Conservation (phyloP, 2,888 invertebrate genomes). For the Plusia festucae region DNA sequence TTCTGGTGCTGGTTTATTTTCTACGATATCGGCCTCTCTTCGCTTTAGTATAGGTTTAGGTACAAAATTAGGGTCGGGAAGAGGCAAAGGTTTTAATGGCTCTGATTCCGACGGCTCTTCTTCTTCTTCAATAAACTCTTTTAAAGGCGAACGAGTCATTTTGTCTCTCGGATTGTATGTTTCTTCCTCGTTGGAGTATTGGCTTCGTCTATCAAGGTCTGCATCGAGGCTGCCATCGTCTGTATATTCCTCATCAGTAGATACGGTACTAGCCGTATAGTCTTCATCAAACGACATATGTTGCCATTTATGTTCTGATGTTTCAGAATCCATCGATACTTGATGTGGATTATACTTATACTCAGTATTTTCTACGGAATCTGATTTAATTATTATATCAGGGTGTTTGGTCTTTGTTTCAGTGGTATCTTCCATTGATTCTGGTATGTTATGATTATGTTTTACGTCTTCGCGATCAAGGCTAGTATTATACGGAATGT, state of each 20-base stretch:
- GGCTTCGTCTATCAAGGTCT: slow-evolving; percentile 72
- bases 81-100: slow-evolving; percentile 89
- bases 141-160: slow-evolving; percentile 69
- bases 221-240: slow-evolving; percentile 81
- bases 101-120: slow-evolving; percentile 89
- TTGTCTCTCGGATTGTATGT: slow-evolving; percentile 92
- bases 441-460: slow-evolving; percentile 53
- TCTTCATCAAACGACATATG: slow-evolving; percentile 89
- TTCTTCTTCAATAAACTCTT: slow-evolving; percentile 73
- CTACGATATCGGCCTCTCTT: slow-evolving; percentile 73
- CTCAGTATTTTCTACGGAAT: slow-evolving; percentile 74
- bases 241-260: slow-evolving; percentile 84
- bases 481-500: slow-evolving; percentile 79
- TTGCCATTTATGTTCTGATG: slow-evolving; percentile 83
- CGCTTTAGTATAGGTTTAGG: slow-evolving; percentile 95
- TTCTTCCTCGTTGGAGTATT: slow-evolving; percentile 89
- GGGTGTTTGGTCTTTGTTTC: slow-evolving; percentile 62
- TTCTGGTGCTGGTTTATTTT: slow-evolving; percentile 56
- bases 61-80: slow-evolving; percentile 92
- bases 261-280: slow-evolving; percentile 91
- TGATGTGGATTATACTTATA: slow-evolving; percentile 69
- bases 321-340: slow-evolving; percentile 72
- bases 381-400: slow-evolving; percentile 77
- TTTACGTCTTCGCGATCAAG: slow-evolving; percentile 53
- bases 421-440: slow-evolving; percentile 44